phyloP scores from a whole-genome alignment of 2,797 vertebrate genomes.

The Onychomys arenicola region DNA sequence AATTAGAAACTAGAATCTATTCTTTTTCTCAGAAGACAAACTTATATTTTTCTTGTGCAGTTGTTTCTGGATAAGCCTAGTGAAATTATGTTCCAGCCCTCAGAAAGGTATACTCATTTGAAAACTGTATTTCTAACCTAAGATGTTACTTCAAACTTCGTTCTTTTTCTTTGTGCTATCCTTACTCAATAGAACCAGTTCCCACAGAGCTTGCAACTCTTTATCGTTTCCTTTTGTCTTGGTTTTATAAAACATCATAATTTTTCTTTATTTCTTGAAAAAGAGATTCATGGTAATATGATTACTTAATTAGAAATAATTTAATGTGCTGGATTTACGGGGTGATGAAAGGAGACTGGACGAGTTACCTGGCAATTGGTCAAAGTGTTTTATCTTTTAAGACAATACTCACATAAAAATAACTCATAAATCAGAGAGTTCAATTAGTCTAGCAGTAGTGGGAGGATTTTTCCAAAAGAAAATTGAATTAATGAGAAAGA shows the following conservation, averaged over 20 bases:
- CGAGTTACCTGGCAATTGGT: conserved; percentile 82
- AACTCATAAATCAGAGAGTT: conserved; percentile 83
- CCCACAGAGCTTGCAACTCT: neutral
- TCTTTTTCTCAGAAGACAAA: neutral
- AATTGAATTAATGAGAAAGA: conserved; percentile 82
- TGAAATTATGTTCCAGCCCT: neutral
- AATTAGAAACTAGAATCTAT: neutral
- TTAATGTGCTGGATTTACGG: conserved; percentile 77
- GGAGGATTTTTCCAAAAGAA: conserved; percentile 82
- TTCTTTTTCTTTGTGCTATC: neutral
- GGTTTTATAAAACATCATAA: neutral
- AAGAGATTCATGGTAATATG: conserved; percentile 80
- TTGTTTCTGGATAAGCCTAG: neutral
- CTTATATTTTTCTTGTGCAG: neutral
- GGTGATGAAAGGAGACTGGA: conserved; percentile 75
- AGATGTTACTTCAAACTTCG: neutral
- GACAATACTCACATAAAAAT: conserved; percentile 85
- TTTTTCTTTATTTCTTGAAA: conserved; percentile 66
- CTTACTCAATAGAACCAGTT: neutral
- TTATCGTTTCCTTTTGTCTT: neutral
- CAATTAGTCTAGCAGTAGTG: conserved; percentile 73
- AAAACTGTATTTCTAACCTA: neutral
- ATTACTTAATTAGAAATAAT: conserved; percentile 85
- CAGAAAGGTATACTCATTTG: neutral
- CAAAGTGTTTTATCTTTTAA: conserved; percentile 82